A percentile compares a stretch with the other conserved stretches of the same genome.
phyloP scores from a whole-genome alignment of 2,888 invertebrate species.

The Parthenolecanium corni region DNA sequence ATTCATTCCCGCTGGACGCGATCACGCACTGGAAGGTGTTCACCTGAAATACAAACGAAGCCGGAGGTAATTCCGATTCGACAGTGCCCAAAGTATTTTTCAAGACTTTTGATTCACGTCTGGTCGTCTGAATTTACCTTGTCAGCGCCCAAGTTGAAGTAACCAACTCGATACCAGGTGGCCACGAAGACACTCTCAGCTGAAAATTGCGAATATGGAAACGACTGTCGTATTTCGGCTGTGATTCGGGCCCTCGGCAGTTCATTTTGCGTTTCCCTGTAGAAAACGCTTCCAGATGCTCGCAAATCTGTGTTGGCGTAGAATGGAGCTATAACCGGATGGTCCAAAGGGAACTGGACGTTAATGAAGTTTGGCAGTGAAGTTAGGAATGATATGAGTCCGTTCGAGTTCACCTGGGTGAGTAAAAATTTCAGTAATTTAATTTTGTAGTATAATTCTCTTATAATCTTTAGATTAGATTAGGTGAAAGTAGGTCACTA shows the following conservation, averaged over 20 bases:
- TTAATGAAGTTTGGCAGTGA: conserved; percentile 77
- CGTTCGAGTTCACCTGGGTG: conserved; percentile 86
- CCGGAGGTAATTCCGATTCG: neutral
- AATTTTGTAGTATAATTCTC: no score
- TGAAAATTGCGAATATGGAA: conserved; percentile 49
- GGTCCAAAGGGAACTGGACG: conserved; percentile 76
- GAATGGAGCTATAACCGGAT: conserved; percentile 78
- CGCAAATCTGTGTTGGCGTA: conserved; percentile 83
- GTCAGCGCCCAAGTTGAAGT: conserved; percentile 53
- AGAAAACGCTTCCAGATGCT: conserved; percentile 58
- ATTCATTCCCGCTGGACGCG: conserved; percentile 61
- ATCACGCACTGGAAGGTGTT: conserved; percentile 80
- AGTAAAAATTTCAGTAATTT: no score
- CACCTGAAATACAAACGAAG: conserved; percentile 39
- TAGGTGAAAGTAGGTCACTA: no score
- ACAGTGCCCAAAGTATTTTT: neutral
- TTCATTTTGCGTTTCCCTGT: conserved; percentile 52
- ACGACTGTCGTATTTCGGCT: conserved; percentile 50
- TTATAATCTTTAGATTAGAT: no score
- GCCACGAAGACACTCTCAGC: conserved; percentile 70
- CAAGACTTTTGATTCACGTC: neutral
- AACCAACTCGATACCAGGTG: conserved; percentile 84
- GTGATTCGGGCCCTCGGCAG: conserved; percentile 42
- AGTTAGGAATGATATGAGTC: conserved; percentile 77
- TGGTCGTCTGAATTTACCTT: conserved; percentile 47